Conservation (phyloP, 2,113 vertebrate species). For the Lampris megalopsis region DNA sequence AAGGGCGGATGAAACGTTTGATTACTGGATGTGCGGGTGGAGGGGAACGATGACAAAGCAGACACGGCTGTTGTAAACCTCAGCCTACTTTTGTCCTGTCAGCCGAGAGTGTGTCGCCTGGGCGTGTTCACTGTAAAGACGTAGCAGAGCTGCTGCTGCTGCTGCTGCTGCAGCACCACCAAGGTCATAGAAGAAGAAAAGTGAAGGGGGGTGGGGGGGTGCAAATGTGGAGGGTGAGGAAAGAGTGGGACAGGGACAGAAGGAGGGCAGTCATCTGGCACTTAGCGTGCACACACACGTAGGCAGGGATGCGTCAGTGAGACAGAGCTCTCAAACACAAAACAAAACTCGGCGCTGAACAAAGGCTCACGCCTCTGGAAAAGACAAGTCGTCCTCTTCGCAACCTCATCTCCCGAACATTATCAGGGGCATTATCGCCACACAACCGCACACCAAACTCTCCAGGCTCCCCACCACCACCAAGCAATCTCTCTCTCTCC, state of each 20-base stretch:
- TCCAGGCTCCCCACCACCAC: constrained; percentile 21
- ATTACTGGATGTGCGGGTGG: not conserved
- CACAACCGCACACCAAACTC: constrained; percentile 29
- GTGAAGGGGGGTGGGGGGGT: not conserved
- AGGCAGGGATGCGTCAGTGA: constrained; percentile 8
- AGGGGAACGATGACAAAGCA: not conserved
- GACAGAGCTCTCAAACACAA: constrained; percentile 5
- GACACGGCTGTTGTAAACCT: constrained; percentile 12
- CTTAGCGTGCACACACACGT: constrained; percentile 1
- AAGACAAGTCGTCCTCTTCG: not conserved
- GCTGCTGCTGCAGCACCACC: constrained; percentile 7
- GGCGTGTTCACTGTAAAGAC: not conserved
- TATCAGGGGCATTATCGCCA: constrained; percentile 39
- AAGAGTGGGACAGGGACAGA: not conserved
- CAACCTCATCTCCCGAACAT: not conserved
- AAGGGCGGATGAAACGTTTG: constrained; percentile 17
- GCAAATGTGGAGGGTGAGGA: constrained; percentile 3
- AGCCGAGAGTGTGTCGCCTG: not conserved
- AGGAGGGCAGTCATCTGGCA: not conserved
- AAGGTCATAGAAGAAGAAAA: constrained; percentile 38
- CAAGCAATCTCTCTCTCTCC: not conserved
- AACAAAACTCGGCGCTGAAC: not conserved
- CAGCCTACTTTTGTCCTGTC: not conserved
- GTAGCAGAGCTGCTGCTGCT: constrained; percentile 5
- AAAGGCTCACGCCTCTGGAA: not conserved